A percentile compares a stretch with the other conserved stretches of the same genome.
These are phyloP conservation scores for Diachrysia chrysitis DNA, from an alignment of 2,888 invertebrate species.

Conservation along the genomic window DNA sequence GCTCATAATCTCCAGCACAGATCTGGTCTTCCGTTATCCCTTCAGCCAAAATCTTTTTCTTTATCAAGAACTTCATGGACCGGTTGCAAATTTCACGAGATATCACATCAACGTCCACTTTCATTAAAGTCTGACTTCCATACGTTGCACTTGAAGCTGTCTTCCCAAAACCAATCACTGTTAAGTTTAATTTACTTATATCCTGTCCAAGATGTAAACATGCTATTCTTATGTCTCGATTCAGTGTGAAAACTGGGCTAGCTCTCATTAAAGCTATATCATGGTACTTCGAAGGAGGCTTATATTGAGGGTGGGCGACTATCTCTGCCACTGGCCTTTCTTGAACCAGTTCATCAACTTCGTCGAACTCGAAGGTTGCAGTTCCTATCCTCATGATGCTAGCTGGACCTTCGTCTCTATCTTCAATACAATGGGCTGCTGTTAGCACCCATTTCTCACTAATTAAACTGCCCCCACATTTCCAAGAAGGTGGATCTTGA, in stretches of 20 bases:
- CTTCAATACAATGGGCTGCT: conserved; percentile 83
- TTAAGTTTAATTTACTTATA: conserved; percentile 73
- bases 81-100: conserved; percentile 74
- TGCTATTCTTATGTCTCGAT: conserved; percentile 89
- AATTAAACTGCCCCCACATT: conserved; percentile 84
- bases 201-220: conserved; percentile 85
- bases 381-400: conserved; percentile 88
- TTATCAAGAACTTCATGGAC: conserved; percentile 80
- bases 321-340: conserved; percentile 82
- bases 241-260: conserved; percentile 82
- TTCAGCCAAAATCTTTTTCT: conserved; percentile 70
- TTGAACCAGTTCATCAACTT: conserved; percentile 86
- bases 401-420: conserved; percentile 83
- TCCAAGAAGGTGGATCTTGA: conserved; percentile 71
- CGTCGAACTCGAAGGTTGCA: conserved; percentile 85
- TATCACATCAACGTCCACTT: conserved; percentile 82
- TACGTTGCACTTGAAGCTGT: conserved; percentile 78
- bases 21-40: conserved; percentile 80
- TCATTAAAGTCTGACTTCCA: conserved; percentile 85
- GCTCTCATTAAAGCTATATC: conserved; percentile 91
- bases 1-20: conserved; percentile 83
- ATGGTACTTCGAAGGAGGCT: conserved; percentile 88
- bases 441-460: conserved; percentile 82
- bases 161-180: conserved; percentile 91
- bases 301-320: conserved; percentile 88